These are phyloP conservation scores for Lepidostoma basale DNA, from an alignment of 1,140 invertebrate genomes.

Conservation along the genomic window DNA sequence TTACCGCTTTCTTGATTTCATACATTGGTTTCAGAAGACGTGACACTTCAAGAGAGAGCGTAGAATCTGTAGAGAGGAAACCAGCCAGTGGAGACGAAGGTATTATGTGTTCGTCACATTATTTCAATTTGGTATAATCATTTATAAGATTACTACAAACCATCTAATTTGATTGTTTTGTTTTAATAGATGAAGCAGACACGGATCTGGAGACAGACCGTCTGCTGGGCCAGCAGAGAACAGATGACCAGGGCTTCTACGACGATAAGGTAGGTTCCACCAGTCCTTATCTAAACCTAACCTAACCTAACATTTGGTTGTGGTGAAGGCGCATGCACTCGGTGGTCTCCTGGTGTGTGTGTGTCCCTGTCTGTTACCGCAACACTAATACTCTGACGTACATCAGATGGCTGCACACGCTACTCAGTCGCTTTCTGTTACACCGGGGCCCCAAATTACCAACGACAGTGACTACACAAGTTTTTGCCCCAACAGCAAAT, in stretches of 20 bases:
- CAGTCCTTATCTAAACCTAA: background rate
- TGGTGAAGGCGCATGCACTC: background rate
- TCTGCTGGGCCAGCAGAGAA: constrained; percentile 84
- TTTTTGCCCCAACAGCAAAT: no score
- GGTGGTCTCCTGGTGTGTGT: background rate
- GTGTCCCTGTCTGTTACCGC: background rate
- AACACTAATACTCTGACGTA: background rate
- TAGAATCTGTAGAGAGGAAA: constrained; percentile 59
- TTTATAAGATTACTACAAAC: no score
- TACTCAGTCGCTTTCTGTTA: no score
- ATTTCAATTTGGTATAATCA: no score
- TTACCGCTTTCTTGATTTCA: background rate
- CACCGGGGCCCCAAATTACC: no score
- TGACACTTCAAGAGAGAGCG: constrained; percentile 57
- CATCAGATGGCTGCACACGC: constrained; percentile 3
- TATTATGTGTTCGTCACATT: constrained; percentile 40
- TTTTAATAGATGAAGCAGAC: constrained; percentile 76
- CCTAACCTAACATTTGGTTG: background rate
- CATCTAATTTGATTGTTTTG: constrained; percentile 2
- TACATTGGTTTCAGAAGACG: constrained; percentile 53
- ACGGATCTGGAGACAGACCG: constrained; percentile 90
- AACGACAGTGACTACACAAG: no score
- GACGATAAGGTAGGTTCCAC: constrained; percentile 73
- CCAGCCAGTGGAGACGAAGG: constrained; percentile 59
- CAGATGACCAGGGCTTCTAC: constrained; percentile 89